These are phyloP conservation scores for Therioaphis trifolii DNA, from an alignment of 2,888 invertebrate species.

Conservation along the genomic window DNA sequence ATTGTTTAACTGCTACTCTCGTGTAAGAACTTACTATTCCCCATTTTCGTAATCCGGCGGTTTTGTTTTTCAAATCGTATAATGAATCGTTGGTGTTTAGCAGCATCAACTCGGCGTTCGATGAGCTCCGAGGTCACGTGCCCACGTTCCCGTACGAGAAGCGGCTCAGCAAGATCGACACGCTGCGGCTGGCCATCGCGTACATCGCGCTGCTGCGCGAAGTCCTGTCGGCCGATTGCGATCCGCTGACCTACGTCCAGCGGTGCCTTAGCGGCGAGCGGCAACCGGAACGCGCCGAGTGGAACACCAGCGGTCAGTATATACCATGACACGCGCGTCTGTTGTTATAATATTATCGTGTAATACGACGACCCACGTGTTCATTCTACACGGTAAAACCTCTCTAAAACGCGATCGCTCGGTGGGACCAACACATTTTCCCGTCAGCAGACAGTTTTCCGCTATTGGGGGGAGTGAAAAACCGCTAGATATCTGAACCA, in stretches of 20 bases:
- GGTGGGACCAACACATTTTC: too few species aligned
- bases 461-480: too few species aligned
- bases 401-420: too few species aligned
- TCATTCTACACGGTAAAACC: too few species aligned
- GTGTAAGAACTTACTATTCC: too few species aligned
- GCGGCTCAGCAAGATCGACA: slow-evolving; percentile 97
- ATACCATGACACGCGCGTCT: too few species aligned
- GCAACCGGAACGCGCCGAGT: slow-evolving; percentile 84
- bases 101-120: slow-evolving; percentile 99
- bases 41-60: too few species aligned
- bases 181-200: slow-evolving; percentile 94
- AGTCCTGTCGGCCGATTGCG: slow-evolving; percentile 87
- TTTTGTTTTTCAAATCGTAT: slow-evolving; percentile 8
- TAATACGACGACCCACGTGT: too few species aligned
- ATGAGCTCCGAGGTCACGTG: slow-evolving; percentile 95
- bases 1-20: too few species aligned
- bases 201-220: slow-evolving; percentile 94
- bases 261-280: slow-evolving; percentile 90
- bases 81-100: slow-evolving; percentile 73
- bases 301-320: slow-evolving; percentile 93
- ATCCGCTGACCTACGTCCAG: slow-evolving; percentile 93
- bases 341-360: too few species aligned
- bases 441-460: too few species aligned
- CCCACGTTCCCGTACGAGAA: slow-evolving; percentile 99
- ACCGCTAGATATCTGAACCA: too few species aligned